Evolutionary conservation across 2,113 vertebrate genomes (phyloP).

Genomic region (Ptilonorhynchus violaceus): DNA sequence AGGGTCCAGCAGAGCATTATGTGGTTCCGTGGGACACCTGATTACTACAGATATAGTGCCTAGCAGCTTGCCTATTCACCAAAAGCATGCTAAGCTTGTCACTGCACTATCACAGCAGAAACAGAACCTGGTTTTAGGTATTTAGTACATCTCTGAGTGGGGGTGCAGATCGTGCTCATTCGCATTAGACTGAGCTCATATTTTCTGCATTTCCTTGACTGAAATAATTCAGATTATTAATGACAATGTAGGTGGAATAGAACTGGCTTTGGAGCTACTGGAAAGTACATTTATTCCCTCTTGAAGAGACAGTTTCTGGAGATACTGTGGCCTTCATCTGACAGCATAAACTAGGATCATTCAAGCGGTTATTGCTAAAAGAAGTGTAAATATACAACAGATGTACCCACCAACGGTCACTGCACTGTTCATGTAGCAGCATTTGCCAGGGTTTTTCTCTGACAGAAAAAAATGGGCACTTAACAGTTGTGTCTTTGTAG

Average conservation of each 20-base stretch:
- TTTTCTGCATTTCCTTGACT: neutral
- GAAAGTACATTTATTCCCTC: neutral
- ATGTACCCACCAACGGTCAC: neutral
- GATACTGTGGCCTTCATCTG: neutral
- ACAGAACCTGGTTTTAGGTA: neutral
- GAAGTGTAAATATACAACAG: neutral
- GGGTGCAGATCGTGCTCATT: accelerated
- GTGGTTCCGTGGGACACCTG: neutral
- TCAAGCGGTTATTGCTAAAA: neutral
- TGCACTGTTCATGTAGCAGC: neutral
- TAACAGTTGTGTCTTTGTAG: neutral
- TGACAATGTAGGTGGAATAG: neutral
- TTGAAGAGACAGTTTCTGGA: neutral
- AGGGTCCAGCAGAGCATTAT: neutral
- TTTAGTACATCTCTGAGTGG: neutral
- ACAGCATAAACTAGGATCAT: neutral
- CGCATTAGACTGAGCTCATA: neutral
- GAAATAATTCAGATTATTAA: neutral
- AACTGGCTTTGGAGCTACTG: neutral
- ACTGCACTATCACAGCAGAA: neutral
- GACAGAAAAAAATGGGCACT: neutral
- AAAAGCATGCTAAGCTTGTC: neutral
- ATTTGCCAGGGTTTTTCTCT: neutral
- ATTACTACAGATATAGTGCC: neutral
- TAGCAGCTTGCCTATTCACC: neutral